phyloP scores from a whole-genome alignment of 2,797 vertebrate species.

The Catostomus latipinnis region DNA sequence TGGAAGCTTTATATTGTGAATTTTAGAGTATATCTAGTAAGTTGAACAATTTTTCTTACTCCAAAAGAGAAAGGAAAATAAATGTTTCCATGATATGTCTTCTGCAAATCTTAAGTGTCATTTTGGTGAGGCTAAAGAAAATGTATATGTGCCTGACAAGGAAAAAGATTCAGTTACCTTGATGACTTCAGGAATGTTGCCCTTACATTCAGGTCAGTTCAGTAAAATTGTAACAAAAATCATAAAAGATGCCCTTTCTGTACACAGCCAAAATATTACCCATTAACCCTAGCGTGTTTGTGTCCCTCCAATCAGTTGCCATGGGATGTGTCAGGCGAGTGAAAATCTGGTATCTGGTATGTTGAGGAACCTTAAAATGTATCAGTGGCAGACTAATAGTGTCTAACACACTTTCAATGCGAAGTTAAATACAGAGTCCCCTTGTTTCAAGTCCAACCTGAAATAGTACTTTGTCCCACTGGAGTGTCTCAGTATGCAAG shows the following conservation, averaged over 20 bases:
- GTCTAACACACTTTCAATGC: slow-evolving; percentile 16
- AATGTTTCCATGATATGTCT: background rate
- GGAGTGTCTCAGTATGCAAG: slow-evolving; percentile 24
- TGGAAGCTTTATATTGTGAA: background rate
- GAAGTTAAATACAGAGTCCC: slow-evolving; percentile 42
- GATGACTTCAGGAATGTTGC: slow-evolving; percentile 75
- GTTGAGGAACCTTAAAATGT: slow-evolving; percentile 5
- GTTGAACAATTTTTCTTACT: background rate
- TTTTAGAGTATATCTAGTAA: background rate
- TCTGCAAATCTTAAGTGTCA: background rate
- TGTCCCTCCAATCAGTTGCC: slow-evolving; percentile 9
- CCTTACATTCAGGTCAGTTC: slow-evolving; percentile 64
- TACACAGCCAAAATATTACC: slow-evolving; percentile 30
- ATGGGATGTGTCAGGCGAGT: background rate
- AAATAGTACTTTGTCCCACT: slow-evolving; percentile 13
- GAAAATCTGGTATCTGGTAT: background rate
- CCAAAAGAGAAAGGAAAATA: background rate
- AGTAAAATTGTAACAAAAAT: slow-evolving; percentile 66
- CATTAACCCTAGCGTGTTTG: slow-evolving; percentile 12
- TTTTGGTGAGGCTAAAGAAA: background rate
- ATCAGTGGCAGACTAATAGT: slow-evolving; percentile 12
- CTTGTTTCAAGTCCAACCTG: slow-evolving; percentile 21
- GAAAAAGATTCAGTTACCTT: slow-evolving; percentile 42
- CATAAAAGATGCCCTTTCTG: slow-evolving; percentile 31
- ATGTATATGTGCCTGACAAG: slow-evolving; percentile 5